phyloP scores from a whole-genome alignment of 2,888 invertebrate genomes.

The Crematogaster levior region DNA sequence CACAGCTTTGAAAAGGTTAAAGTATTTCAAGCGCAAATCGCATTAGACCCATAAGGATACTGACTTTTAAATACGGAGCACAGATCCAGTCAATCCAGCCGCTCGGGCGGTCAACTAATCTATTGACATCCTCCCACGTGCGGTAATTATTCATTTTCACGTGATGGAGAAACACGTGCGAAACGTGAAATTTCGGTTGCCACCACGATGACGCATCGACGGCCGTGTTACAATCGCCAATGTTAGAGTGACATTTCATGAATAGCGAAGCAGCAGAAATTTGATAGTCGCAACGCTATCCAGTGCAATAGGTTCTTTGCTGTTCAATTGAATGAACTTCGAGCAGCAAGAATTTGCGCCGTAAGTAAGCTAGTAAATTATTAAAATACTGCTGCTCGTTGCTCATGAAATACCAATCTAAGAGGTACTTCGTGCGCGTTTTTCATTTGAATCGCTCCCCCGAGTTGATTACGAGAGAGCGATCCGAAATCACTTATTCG shows the following conservation, averaged over 20 bases:
- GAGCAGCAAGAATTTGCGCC: no score
- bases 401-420: no score
- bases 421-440: background rate
- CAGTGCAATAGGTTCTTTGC: no score
- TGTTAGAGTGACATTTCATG: no score
- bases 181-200: slow-evolving; percentile 56
- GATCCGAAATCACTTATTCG: background rate
- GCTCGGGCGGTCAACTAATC: background rate
- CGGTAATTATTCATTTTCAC: slow-evolving; percentile 67
- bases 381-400: no score
- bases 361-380: no score
- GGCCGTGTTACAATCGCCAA: no score
- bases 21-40: slow-evolving; percentile 80
- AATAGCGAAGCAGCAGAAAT: no score
- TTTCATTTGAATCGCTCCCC: background rate
- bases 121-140: slow-evolving; percentile 45
- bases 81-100: slow-evolving; percentile 40
- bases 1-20: slow-evolving; percentile 77
- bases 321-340: no score
- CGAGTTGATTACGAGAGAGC: background rate
- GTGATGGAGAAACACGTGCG: slow-evolving; percentile 2
- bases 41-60: slow-evolving; percentile 58
- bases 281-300: no score
- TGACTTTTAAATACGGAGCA: slow-evolving; percentile 56
- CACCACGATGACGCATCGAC: slow-evolving; percentile 34